Conservation (phyloP, 2,888 invertebrate genomes). For the Campoplex nolae region DNA sequence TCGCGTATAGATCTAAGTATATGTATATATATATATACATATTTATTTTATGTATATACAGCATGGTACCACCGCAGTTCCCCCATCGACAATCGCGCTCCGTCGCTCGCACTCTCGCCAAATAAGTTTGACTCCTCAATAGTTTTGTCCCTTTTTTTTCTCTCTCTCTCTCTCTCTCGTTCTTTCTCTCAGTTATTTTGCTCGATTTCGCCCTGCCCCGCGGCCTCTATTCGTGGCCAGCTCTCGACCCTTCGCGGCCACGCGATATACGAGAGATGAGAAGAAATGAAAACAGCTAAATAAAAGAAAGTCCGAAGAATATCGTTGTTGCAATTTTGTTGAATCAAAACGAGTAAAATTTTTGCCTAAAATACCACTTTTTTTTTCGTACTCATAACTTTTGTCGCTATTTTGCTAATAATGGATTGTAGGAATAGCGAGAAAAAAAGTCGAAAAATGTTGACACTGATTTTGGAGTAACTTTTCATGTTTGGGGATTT, state of each 20-base stretch:
- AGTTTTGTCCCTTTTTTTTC: conserved; percentile 50
- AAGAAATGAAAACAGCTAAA: conserved; percentile 1
- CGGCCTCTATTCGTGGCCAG: conserved; percentile 64
- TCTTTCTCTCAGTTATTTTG: not conserved
- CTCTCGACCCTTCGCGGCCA: conserved; percentile 37
- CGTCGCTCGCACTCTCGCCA: conserved; percentile 64
- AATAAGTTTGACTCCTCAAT: conserved; percentile 63
- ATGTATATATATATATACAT: not conserved
- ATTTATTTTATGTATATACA: not conserved
- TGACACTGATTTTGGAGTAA: not conserved
- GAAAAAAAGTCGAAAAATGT: no score
- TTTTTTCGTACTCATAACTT: conserved; percentile 5
- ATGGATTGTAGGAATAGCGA: not conserved
- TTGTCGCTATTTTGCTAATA: not conserved
- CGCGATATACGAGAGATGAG: conserved; percentile 33
- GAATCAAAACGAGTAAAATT: conserved; percentile 18
- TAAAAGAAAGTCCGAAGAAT: conserved; percentile 10
- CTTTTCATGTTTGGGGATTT: not conserved
- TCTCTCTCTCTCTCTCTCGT: conserved; percentile 22
- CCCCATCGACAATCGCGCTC: conserved; percentile 51
- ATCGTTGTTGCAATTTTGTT: not conserved
- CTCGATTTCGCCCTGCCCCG: conserved; percentile 34
- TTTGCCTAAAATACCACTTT: conserved; percentile 13
- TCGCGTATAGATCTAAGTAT: not conserved
- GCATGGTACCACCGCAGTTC: conserved; percentile 37